phyloP scores from a whole-genome alignment of 1,140 invertebrate genomes.

The Bacillus rossius region DNA sequence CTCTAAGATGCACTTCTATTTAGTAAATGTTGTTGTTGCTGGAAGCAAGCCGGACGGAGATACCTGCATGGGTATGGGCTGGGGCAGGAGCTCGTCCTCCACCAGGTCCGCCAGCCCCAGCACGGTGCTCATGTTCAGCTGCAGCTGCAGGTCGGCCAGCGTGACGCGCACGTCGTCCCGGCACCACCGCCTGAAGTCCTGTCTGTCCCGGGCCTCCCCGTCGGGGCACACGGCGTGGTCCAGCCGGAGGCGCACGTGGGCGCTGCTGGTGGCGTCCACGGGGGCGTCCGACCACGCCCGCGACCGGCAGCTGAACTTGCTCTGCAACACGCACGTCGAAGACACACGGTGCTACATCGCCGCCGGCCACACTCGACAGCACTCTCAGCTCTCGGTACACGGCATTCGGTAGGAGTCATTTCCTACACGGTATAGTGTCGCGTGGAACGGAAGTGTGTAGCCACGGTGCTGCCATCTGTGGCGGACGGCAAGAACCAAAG shows the following conservation, averaged over 20 bases:
- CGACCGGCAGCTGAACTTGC: slow-evolving; percentile 63
- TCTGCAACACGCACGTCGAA: too few relatives aligned
- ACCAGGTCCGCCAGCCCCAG: slow-evolving; percentile 71
- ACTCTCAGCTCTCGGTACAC: too few relatives aligned
- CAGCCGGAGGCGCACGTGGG: slow-evolving; percentile 51
- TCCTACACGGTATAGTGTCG: too few relatives aligned
- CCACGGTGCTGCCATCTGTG: too few relatives aligned
- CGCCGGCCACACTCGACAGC: too few relatives aligned
- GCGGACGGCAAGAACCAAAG: too few relatives aligned
- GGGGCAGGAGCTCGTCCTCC: slow-evolving; percentile 77
- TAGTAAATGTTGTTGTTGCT: too few relatives aligned
- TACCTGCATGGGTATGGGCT: slow-evolving; percentile 75
- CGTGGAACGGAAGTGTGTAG: too few relatives aligned
- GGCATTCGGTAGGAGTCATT: too few relatives aligned
- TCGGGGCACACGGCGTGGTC: slow-evolving; percentile 49
- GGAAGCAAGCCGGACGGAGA: too few relatives aligned
- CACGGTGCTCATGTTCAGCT: slow-evolving; percentile 74
- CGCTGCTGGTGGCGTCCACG: slow-evolving; percentile 38
- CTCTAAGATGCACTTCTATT: too few relatives aligned
- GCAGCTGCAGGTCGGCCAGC: slow-evolving; percentile 59
- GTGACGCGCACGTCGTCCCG: slow-evolving; percentile 53
- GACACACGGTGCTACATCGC: too few relatives aligned
- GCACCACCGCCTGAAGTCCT: slow-evolving; percentile 52
- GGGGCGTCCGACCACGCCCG: slow-evolving; percentile 61
- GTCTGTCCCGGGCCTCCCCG: slow-evolving; percentile 47